These are phyloP conservation scores for Chymomyza amoena DNA, from an alignment of 2,888 invertebrate species.

Conservation along the genomic window DNA sequence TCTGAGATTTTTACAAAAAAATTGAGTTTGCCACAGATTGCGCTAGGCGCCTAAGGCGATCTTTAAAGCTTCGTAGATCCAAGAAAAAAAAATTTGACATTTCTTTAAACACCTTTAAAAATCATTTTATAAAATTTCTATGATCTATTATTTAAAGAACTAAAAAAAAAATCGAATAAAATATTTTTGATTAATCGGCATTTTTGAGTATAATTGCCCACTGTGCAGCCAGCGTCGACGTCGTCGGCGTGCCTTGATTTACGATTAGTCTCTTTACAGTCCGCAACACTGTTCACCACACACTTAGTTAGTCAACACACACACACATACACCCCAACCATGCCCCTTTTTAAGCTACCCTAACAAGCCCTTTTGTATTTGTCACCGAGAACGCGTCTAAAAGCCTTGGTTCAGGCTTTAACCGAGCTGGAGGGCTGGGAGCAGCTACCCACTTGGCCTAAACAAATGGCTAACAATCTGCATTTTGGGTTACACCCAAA, in stretches of 20 bases:
- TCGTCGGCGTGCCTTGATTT: slow-evolving; percentile 61
- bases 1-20: too few relatives aligned
- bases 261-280: slow-evolving; percentile 63
- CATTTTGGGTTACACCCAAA: slow-evolving; percentile 51
- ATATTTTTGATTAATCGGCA: too few relatives aligned
- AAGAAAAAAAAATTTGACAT: too few relatives aligned
- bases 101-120: too few relatives aligned
- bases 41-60: too few relatives aligned
- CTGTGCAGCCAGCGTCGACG: slow-evolving; percentile 11
- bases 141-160: too few relatives aligned
- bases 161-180: too few relatives aligned
- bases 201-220: too few relatives aligned
- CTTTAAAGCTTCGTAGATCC: too few relatives aligned
- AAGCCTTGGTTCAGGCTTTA: slow-evolving; percentile 18
- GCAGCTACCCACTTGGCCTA: slow-evolving; percentile 40
- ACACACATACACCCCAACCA: slow-evolving; percentile 37
- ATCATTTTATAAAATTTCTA: too few relatives aligned
- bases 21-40: too few relatives aligned
- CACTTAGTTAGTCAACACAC: slow-evolving; percentile 60
- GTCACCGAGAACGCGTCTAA: slow-evolving; percentile 33
- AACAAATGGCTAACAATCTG: slow-evolving; percentile 65
- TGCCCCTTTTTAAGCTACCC: neutral
- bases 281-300: slow-evolving; percentile 57
- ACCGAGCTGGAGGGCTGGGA: slow-evolving; percentile 16
- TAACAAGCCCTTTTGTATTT: slow-evolving; percentile 56